These are phyloP conservation scores for Propithecus perrieri DNA, from an alignment of 2,797 vertebrate genomes.

Conservation along the genomic window DNA sequence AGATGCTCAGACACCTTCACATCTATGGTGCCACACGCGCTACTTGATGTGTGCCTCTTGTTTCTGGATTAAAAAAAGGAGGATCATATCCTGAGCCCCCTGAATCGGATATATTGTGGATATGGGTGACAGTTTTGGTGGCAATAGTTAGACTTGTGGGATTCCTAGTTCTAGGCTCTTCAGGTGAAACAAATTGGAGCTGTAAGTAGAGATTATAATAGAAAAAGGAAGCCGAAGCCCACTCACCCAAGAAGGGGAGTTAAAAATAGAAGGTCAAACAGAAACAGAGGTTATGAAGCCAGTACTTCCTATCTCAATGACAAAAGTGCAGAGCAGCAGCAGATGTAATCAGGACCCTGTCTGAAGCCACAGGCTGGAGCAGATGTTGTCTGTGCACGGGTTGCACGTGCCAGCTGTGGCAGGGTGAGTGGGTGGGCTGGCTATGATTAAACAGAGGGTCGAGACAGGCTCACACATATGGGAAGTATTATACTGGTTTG, in stretches of 20 bases:
- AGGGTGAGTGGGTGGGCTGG: neutral
- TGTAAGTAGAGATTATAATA: neutral
- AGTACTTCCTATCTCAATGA: neutral
- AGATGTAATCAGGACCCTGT: neutral
- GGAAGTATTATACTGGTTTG: neutral
- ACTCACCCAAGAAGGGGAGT: neutral
- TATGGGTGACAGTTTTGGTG: neutral
- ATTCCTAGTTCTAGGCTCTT: neutral
- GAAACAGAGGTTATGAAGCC: neutral
- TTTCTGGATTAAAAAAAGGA: neutral
- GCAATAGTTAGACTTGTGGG: neutral
- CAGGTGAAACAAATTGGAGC: neutral
- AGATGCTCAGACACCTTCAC: neutral
- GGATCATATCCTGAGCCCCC: neutral
- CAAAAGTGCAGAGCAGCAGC: neutral
- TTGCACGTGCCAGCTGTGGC: neutral
- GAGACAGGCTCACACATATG: neutral
- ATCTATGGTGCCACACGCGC: neutral
- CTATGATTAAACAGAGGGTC: neutral
- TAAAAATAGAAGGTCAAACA: neutral
- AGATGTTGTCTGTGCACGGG: neutral
- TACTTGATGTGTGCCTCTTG: neutral
- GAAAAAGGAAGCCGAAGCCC: neutral
- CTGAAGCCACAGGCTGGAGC: neutral
- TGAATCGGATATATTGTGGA: neutral